phyloP scores from a whole-genome alignment of 2,797 vertebrate genomes.

The Notoglanidium macrostoma region DNA sequence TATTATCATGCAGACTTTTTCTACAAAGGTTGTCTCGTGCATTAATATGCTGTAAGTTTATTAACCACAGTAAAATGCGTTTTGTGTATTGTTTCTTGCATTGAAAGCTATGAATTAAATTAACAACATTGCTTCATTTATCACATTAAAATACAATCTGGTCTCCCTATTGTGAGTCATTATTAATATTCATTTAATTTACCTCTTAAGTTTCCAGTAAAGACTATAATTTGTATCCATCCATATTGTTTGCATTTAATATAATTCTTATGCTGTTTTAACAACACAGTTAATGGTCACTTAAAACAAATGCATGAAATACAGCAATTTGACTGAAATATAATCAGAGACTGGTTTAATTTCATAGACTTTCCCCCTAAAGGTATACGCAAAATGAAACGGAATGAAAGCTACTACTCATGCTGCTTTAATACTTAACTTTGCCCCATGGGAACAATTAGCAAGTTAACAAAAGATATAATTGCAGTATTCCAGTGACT shows the following conservation, averaged over 20 bases:
- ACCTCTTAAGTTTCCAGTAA: background rate
- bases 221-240: background rate
- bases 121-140: background rate
- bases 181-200: background rate
- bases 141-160: too few species aligned
- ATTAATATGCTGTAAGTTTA: conserved; percentile 23
- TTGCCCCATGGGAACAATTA: conserved; percentile 67
- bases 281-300: background rate
- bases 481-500: conserved; percentile 67
- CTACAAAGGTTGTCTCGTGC: background rate
- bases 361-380: conserved; percentile 54
- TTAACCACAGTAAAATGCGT: conserved; percentile 30
- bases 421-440: conserved; percentile 69
- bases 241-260: background rate
- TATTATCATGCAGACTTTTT: conserved; percentile 39
- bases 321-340: conserved; percentile 18
- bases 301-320: conserved; percentile 25
- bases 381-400: conserved; percentile 57
- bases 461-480: conserved; percentile 68
- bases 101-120: conserved; percentile 34
- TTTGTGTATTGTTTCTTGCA: conserved; percentile 23
- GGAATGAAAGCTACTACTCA: conserved; percentile 66
- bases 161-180: background rate
- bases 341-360: conserved; percentile 39
- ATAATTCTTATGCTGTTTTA: background rate